These are phyloP conservation scores for Chiridota heheva DNA, from an alignment of 35 echinoderm and acorn worm genomes.

Conservation along the genomic window DNA sequence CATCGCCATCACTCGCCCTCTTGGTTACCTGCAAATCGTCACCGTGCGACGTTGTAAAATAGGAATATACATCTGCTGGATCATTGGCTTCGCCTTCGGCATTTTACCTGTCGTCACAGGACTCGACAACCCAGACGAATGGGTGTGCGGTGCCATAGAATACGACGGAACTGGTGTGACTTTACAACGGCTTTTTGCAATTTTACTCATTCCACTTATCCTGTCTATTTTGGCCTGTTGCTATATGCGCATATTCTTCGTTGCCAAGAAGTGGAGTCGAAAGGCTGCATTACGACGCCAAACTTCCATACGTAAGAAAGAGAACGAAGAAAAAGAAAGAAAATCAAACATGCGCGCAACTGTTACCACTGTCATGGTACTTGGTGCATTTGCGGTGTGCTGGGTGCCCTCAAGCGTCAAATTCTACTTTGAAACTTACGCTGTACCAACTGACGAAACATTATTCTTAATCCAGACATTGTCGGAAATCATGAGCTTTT, in stretches of 20 bases:
- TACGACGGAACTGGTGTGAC: constrained; percentile 21
- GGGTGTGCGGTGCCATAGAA: constrained; percentile 15
- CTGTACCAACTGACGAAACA: constrained; percentile 5
- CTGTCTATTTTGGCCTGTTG: constrained; percentile 24
- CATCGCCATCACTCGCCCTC: constrained; percentile 24
- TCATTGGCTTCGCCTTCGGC: constrained; percentile 15
- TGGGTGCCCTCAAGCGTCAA: constrained; percentile 36
- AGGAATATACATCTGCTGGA: constrained; percentile 11
- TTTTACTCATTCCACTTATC: constrained; percentile 15
- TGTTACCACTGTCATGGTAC: constrained; percentile 31
- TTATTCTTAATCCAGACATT: constrained; percentile 30
- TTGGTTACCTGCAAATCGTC: constrained; percentile 18
- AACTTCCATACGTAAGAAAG: not conserved
- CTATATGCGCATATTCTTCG: constrained; percentile 30
- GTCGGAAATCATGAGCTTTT: constrained; percentile 34
- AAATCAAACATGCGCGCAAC: constrained; percentile 26
- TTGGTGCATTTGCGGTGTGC: constrained; percentile 31
- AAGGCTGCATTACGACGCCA: constrained; percentile 7
- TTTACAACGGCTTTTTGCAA: constrained; percentile 12
- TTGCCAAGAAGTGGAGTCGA: constrained; percentile 15
- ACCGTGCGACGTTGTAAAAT: constrained; percentile 21
- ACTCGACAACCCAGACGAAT: constrained; percentile 37
- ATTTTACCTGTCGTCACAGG: not conserved
- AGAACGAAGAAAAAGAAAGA: not conserved
- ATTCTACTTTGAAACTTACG: constrained; percentile 36